These are phyloP conservation scores for Macrotis lagotis DNA, from an alignment of 2,113 vertebrate species.

Conservation along the genomic window DNA sequence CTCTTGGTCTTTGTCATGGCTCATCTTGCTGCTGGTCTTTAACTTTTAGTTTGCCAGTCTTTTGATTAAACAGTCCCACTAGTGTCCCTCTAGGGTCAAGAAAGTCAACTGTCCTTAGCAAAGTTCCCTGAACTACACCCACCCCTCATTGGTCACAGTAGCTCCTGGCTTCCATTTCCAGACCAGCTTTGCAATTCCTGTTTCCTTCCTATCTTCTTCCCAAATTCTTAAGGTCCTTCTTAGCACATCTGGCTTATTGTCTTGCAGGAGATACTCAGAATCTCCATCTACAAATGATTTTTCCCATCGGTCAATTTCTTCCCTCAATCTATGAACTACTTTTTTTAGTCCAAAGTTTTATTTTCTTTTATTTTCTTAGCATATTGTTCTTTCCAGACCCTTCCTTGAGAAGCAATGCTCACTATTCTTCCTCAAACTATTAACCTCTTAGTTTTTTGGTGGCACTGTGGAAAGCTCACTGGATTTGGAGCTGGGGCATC, in stretches of 20 bases:
- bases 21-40: not conserved
- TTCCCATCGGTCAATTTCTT: conserved; percentile 58
- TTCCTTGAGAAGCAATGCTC: not conserved
- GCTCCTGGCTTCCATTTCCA: not conserved
- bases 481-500: too few relatives aligned
- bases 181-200: not conserved
- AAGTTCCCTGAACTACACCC: not conserved
- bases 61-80: not conserved
- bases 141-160: not conserved
- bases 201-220: not conserved
- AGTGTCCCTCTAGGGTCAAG: not conserved
- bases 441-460: not conserved
- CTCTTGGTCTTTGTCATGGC: not conserved
- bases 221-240: not conserved
- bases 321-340: conserved; percentile 61
- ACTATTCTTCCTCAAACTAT: not conserved
- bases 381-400: not conserved
- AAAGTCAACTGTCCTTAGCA: not conserved
- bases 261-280: conserved; percentile 90
- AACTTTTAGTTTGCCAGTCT: not conserved
- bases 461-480: too few relatives aligned
- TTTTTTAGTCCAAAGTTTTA: conserved; percentile 42
- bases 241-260: conserved; percentile 84
- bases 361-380: conserved; percentile 1
- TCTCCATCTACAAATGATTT: conserved; percentile 82